Evolutionary conservation across 2,113 vertebrate species (phyloP).

Genomic region (Megalops atlanticus): DNA sequence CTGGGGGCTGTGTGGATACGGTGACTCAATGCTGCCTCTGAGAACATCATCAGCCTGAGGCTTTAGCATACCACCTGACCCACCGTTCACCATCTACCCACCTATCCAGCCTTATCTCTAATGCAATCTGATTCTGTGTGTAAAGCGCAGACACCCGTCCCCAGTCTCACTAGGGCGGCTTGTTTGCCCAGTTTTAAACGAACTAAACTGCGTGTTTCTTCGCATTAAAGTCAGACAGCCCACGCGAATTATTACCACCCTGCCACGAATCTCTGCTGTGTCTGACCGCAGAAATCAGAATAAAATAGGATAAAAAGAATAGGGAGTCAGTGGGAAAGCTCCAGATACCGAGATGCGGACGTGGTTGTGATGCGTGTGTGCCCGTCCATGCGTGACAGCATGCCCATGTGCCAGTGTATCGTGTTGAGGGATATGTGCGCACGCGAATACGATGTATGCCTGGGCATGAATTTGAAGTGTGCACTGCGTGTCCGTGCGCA

Average conservation of each 20-base stretch:
- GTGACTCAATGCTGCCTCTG: slow-evolving; percentile 2
- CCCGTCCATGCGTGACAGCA: background rate
- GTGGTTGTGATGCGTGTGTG: background rate
- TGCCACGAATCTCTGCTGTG: slow-evolving; percentile 1
- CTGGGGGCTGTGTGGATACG: background rate
- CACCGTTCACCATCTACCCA: background rate
- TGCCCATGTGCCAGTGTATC: background rate
- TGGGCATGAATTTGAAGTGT: background rate
- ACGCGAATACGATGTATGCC: background rate
- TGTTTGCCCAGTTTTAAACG: background rate
- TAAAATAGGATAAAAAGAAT: slow-evolving; percentile 11
- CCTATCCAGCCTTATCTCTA: background rate
- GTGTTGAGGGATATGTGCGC: background rate
- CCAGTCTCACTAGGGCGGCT: background rate
- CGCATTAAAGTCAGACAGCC: background rate
- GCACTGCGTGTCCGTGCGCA: background rate
- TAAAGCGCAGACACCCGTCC: background rate
- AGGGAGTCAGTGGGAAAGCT: background rate
- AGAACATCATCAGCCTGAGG: background rate
- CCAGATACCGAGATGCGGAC: slow-evolving; percentile 3
- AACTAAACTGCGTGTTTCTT: background rate
- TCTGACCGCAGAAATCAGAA: background rate
- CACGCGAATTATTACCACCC: slow-evolving; percentile 6
- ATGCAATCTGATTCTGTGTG: background rate
- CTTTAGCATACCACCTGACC: background rate